Evolutionary conservation across 2,888 invertebrate species (phyloP), one percentile per base, ranked within the genome.

Genomic region (Tetragonula carbonaria): DNA sequence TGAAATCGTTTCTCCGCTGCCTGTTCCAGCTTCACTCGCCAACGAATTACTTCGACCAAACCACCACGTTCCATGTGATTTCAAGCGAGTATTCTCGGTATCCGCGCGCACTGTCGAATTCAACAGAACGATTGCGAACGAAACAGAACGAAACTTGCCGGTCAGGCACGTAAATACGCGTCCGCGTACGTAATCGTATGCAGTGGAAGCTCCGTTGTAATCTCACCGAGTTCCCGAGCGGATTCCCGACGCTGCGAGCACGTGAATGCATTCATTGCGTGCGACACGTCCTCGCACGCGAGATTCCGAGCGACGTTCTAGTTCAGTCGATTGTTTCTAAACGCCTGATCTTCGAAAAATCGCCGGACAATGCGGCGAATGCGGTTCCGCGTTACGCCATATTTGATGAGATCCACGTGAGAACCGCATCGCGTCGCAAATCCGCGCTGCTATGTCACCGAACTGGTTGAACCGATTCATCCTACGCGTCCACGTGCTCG

Each of bases 371-470:
- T 67, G 63, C 28, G 59, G 65, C 66, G 76, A 73, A 66, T 45
- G 33, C 13, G 16, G 33, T 13, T 33, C 18, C 13, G 45, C 67
- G 21, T 68, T 63, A 67, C 67, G 57, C 79, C 87, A 81, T 85
- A 88, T 67, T 28, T 57, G 63, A 71, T 82, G 74, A 82, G 76
- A 85, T 87, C 78, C 83, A 73, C 65, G 63, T 78, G 80, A 62
- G 80, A 71, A 68, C 63, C 38, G 51, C 65, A 16, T 59, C 62
- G 67, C 72, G 57, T 84, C 88, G 85, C 87, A 88, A 87, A 88
- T 88, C 78, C 83, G 51, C 55, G 78, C 80, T 72, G 82, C 85
- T 83, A 78, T 80, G 78, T 63, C 80, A 87, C 81, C 77, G 67
- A 74, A 75, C 75, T 73, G 78, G 18, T 51, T 66, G 45, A 63